Evolutionary conservation across 2,113 vertebrate genomes (phyloP).

Genomic region (Pelodiscus sinensis): DNA sequence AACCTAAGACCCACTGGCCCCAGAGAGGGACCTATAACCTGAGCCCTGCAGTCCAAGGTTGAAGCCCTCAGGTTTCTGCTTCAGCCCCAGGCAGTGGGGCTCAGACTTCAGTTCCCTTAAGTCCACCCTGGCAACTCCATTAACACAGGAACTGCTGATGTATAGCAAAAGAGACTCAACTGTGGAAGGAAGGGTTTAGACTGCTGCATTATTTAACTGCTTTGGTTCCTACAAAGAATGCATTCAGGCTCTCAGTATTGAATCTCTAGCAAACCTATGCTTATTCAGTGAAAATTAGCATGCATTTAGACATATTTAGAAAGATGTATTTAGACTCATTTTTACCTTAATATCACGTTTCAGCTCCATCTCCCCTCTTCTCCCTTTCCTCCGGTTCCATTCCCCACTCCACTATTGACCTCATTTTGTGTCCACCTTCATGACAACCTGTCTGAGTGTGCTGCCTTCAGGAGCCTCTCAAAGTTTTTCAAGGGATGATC

Average conservation of each 20-base stretch:
- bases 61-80: no score
- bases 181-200: constrained; percentile 18
- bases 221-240: constrained; percentile 34
- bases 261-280: not conserved
- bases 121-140: no score
- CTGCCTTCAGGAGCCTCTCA: fast-evolving
- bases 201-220: constrained; percentile 34
- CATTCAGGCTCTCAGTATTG: not conserved
- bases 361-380: not conserved
- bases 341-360: constrained; percentile 13
- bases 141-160: no score
- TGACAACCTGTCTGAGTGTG: not conserved
- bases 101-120: no score
- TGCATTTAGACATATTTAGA: not conserved
- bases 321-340: no score
- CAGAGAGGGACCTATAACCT: no score
- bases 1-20: no score
- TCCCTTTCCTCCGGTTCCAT: not conserved
- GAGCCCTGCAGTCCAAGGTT: no score
- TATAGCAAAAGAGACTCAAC: constrained; percentile 41
- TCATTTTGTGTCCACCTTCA: not conserved
- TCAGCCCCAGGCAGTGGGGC: no score
- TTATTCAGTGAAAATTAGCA: constrained; percentile 12
- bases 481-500: not conserved
- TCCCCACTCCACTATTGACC: not conserved